These are phyloP conservation scores for Agrochola lota DNA, from an alignment of 2,888 invertebrate species.

Conservation along the genomic window DNA sequence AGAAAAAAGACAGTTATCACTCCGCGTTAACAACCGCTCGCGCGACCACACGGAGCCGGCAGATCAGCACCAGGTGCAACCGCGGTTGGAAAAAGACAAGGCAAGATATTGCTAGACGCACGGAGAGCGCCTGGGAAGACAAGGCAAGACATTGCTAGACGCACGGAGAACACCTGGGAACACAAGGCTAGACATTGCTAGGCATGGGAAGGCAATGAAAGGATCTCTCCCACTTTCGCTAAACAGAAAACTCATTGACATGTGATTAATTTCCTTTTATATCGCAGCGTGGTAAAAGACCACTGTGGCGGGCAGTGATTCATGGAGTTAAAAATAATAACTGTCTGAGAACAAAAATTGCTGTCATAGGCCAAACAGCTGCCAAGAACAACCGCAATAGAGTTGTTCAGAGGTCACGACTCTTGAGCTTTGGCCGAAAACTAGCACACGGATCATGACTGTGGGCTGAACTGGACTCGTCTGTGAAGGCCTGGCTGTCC, in stretches of 20 bases:
- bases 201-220: not conserved
- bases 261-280: not conserved
- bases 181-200: not conserved
- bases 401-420: not conserved
- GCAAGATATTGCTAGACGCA: not conserved
- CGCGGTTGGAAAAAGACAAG: no score
- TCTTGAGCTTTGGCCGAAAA: no score
- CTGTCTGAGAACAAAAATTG: not conserved
- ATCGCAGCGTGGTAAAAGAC: not conserved
- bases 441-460: not conserved
- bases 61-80: not conserved
- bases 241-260: not conserved
- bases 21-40: not conserved
- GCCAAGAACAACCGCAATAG: not conserved
- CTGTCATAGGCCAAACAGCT: not conserved
- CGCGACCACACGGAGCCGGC: not conserved
- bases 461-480: not conserved
- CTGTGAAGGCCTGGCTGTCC: not conserved
- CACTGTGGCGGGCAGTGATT: not conserved
- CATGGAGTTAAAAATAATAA: not conserved
- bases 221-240: not conserved
- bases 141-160: not conserved
- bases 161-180: not conserved
- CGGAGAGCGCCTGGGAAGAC: not conserved
- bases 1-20: not conserved